Evolutionary conservation across 2,888 invertebrate genomes (phyloP).

Genomic region (Zygothrica quintamaculata): DNA sequence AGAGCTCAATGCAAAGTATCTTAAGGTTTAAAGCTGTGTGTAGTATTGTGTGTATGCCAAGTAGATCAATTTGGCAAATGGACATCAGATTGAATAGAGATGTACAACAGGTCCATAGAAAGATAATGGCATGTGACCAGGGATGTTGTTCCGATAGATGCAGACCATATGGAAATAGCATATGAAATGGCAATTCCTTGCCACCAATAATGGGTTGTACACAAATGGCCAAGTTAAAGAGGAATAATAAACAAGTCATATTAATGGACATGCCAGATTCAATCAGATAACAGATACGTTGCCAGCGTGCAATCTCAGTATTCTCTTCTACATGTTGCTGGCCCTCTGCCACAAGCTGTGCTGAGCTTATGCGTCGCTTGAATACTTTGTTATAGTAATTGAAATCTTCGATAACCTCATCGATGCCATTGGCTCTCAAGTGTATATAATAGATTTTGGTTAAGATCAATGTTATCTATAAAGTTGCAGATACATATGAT

Average conservation of each 20-base stretch:
- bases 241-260: constrained; percentile 32
- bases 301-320: constrained; percentile 47
- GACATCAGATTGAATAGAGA: constrained; percentile 57
- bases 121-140: constrained; percentile 39
- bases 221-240: constrained; percentile 64
- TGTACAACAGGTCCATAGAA: constrained; percentile 60
- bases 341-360: too few species aligned
- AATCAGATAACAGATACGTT: constrained; percentile 58
- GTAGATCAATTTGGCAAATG: constrained; percentile 68
- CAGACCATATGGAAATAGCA: constrained; percentile 66
- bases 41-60: constrained; percentile 58
- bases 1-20: constrained; percentile 69
- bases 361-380: not conserved
- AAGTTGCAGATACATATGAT: too few species aligned
- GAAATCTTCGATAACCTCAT: constrained; percentile 55
- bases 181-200: constrained; percentile 62
- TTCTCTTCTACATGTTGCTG: constrained; percentile 11
- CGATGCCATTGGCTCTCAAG: constrained; percentile 56
- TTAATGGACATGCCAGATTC: constrained; percentile 51
- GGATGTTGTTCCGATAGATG: constrained; percentile 47
- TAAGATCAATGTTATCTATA: constrained; percentile 65
- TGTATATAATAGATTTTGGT: constrained; percentile 55
- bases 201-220: constrained; percentile 66
- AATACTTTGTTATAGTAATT: constrained; percentile 40
- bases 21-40: constrained; percentile 76